Percentiles rank a stretch among this genome's conserved stretches.
phyloP scores from a whole-genome alignment of 2,797 vertebrate genomes.

The Spatula versicolor region DNA sequence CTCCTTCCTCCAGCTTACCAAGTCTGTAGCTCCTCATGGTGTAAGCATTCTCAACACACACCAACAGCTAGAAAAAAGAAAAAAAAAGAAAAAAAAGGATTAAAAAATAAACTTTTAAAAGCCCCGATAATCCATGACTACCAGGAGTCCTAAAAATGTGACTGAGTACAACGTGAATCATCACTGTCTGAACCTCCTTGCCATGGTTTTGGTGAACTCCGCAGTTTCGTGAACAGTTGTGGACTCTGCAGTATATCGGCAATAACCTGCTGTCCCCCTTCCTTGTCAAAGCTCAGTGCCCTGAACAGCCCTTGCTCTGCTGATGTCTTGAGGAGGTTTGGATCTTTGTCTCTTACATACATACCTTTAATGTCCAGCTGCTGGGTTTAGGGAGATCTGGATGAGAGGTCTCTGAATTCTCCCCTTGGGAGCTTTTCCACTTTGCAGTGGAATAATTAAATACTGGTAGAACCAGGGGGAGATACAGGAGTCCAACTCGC shows the following conservation, averaged over 20 bases:
- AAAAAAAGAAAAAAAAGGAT: background rate
- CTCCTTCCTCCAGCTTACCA: background rate
- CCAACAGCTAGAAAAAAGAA: background rate
- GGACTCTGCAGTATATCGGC: background rate
- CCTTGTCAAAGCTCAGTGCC: background rate
- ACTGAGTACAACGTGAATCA: background rate
- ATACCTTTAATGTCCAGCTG: background rate
- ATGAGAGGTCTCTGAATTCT: background rate
- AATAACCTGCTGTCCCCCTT: background rate
- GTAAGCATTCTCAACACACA: background rate
- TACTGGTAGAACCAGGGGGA: background rate
- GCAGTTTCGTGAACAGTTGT: background rate
- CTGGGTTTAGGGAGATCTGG: background rate
- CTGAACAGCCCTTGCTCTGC: background rate
- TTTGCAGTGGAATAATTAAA: background rate
- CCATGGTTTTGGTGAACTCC: background rate
- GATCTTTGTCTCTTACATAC: background rate
- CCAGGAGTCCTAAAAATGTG: background rate
- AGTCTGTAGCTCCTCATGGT: background rate
- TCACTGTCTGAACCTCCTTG: background rate
- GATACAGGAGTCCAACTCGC: rapidly evolving
- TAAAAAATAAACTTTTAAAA: background rate
- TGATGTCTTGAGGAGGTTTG: background rate
- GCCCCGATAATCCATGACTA: background rate
- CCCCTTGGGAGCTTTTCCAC: background rate